Base-by-base conservation (phyloP, 2,113 vertebrate species). In the Cyanoramphus novaezelandiae region DNA sequence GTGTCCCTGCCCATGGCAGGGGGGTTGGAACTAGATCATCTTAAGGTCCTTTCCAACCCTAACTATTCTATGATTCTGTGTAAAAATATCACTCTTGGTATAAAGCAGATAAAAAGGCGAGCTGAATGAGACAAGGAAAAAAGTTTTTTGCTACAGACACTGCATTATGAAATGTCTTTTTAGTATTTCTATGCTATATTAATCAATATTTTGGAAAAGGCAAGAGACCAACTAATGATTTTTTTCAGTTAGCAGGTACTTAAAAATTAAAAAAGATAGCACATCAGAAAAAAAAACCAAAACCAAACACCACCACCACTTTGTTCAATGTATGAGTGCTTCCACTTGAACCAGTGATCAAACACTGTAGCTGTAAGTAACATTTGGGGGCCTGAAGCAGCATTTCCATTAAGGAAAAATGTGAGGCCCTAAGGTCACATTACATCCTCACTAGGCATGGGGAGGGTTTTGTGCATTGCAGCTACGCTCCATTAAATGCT, bases 331-430 rank as follows among this genome's bases (percentile, higher is more conserved):
- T 53, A 15, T 17, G 11, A 85, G 28, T 18, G 7, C n/a, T 69
- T 90, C n/a, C 64, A 75, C 46, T 57, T 39, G 24, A 87, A 64
- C 31, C 43, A 68, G 27, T 4, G 17, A 20, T 35, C 17, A 76
- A 76, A 60, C 37, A 63, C 0, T 0, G 1, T 1, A 52, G 12
- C n/a, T 46, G 5, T 2, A 60, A 80, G 6, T 2, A 60, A 80
- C 0, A 0, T 28, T 8, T 3, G 9, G 13, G 9, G 17, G 49
- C 74, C 27, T 63, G 35, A 81, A 68, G 52, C 24, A 74, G 43
- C 65, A 15, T 19, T 88, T 89, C 69, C 82, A 59, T 39, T 44
- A 91, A n/a, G 33, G 28, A 67, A 84, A 57, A 33, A 46, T 70
- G 52, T 2, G 1, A 89, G 46, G 43, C 27, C 20, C 15, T 41